A percentile compares a stretch with the other conserved stretches of the same genome.
Evolutionary conservation across 2,888 invertebrate genomes (phyloP).

Genomic region (Galeopsomyia nigrocyanea): DNA sequence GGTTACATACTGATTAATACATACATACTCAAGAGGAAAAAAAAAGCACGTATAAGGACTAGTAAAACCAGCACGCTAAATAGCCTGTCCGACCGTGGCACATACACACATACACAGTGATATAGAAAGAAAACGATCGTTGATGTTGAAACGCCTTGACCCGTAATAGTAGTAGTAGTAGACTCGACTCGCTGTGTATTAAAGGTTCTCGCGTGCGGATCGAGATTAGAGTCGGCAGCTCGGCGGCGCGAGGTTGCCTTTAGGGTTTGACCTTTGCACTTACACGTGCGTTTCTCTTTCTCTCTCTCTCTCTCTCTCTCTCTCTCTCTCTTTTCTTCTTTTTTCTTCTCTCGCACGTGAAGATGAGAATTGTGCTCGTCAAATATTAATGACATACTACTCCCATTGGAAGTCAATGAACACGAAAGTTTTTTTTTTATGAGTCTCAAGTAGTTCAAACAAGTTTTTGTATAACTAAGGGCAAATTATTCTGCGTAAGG

Average conservation of each 20-base stretch:
- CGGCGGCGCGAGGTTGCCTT: constrained; percentile 47
- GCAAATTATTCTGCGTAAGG: too few relatives aligned
- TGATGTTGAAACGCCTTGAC: constrained; percentile 61
- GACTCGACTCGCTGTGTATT: constrained; percentile 55
- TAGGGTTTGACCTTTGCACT: constrained; percentile 30
- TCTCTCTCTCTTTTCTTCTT: neutral
- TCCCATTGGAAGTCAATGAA: too few relatives aligned
- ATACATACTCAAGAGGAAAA: too few relatives aligned
- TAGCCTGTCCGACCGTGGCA: constrained; percentile 47
- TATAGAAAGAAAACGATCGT: neutral
- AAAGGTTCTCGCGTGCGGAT: constrained; percentile 65
- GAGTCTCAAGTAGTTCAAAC: too few relatives aligned
- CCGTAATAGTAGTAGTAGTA: constrained; percentile 54
- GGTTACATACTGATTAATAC: too few relatives aligned
- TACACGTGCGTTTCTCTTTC: neutral
- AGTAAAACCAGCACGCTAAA: too few relatives aligned
- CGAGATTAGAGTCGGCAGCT: constrained; percentile 62
- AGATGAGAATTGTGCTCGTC: too few relatives aligned
- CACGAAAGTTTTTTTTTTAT: too few relatives aligned
- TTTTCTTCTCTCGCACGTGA: neutral
- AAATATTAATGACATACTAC: too few relatives aligned
- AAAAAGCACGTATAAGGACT: too few relatives aligned
- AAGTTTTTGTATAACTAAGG: too few relatives aligned
- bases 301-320: neutral
- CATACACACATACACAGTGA: neutral